Percentiles rank a stretch among this genome's conserved stretches.
Conservation (phyloP, 2,113 vertebrate species). For the Bubo blakistoni region DNA sequence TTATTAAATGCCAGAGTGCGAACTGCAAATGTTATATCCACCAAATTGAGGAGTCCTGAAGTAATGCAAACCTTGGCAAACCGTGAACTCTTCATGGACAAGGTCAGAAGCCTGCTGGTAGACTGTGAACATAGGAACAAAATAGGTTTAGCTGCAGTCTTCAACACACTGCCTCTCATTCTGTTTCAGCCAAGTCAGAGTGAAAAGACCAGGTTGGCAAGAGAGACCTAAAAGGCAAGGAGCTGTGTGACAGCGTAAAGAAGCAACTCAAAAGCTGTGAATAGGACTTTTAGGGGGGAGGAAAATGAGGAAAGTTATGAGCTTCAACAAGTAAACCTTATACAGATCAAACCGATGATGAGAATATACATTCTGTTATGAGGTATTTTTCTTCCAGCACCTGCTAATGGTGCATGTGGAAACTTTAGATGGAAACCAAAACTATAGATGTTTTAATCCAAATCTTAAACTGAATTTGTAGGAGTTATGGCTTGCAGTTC, state of each 20-base stretch:
- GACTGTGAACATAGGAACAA: not conserved
- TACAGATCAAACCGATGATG: not conserved
- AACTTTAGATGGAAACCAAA: not conserved
- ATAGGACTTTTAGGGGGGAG: not conserved
- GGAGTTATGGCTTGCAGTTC: not conserved
- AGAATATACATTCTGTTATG: not conserved
- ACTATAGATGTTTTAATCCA: not conserved
- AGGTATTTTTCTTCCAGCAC: not conserved
- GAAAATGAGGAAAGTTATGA: not conserved
- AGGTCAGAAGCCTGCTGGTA: not conserved
- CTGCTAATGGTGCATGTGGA: not conserved
- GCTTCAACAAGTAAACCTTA: not conserved
- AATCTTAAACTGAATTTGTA: not conserved
- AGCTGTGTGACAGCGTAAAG: not conserved
- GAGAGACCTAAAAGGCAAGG: not conserved
- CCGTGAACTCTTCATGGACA: not conserved
- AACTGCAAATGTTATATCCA: not conserved
- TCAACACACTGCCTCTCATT: not conserved
- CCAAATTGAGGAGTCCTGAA: not conserved
- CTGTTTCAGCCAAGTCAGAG: not conserved
- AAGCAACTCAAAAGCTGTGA: not conserved
- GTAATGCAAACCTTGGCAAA: not conserved
- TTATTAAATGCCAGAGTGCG: not conserved
- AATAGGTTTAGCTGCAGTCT: not conserved
- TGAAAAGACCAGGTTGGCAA: not conserved